These are phyloP conservation scores for Riparia riparia DNA, from an alignment of 2,113 vertebrate genomes.

Conservation along the genomic window DNA sequence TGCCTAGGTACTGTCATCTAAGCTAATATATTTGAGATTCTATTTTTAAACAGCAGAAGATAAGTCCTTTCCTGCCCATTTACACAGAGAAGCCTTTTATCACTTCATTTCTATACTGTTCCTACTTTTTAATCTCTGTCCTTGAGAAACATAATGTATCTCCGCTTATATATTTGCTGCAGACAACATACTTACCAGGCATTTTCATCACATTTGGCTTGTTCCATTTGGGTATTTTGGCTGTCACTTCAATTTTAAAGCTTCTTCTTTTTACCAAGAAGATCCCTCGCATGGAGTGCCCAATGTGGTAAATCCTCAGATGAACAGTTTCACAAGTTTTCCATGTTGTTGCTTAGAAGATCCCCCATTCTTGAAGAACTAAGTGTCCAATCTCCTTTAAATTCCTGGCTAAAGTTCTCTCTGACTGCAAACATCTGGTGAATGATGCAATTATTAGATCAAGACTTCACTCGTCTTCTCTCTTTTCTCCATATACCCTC, in stretches of 20 bases:
- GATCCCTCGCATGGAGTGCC: neutral
- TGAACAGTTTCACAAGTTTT: neutral
- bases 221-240: neutral
- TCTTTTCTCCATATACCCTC: neutral
- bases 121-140: neutral
- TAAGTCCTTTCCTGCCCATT: slow-evolving; percentile 10
- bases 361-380: neutral
- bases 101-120: neutral
- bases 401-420: neutral
- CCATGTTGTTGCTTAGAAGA: neutral
- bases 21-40: slow-evolving; percentile 20
- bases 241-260: neutral
- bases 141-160: neutral
- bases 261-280: neutral
- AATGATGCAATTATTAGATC: neutral
- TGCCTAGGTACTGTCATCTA: slow-evolving; percentile 39
- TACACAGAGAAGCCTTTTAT: neutral
- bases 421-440: neutral
- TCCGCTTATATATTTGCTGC: neutral
- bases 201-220: neutral
- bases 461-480: neutral
- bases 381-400: neutral
- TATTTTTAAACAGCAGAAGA: slow-evolving; percentile 49
- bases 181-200: neutral
- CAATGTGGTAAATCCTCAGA: neutral